These are phyloP conservation scores for Moxostoma hubbsi DNA, from an alignment of 2,797 vertebrate species.

Conservation along the genomic window DNA sequence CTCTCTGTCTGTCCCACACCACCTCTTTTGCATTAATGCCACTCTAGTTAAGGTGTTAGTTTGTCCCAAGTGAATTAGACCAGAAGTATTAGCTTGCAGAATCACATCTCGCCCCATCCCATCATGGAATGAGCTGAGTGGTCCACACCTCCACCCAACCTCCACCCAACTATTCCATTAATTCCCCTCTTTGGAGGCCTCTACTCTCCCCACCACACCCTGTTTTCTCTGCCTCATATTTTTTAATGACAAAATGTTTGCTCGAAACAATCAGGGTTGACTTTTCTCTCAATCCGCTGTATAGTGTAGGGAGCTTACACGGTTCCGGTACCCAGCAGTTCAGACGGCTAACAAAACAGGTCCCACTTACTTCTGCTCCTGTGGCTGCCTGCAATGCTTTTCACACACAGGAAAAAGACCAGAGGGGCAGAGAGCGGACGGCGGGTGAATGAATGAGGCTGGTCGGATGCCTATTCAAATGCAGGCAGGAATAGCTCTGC, in stretches of 20 bases:
- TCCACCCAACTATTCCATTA: slow-evolving; percentile 61
- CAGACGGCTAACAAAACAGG: slow-evolving; percentile 95
- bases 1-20: not conserved
- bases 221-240: slow-evolving; percentile 89
- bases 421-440: slow-evolving; percentile 70
- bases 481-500: slow-evolving; percentile 62
- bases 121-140: slow-evolving; percentile 82
- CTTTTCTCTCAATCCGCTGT: slow-evolving; percentile 87
- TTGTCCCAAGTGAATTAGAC: slow-evolving; percentile 70
- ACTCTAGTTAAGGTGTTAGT: slow-evolving; percentile 11
- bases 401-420: slow-evolving; percentile 86
- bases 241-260: slow-evolving; percentile 94
- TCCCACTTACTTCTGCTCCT: slow-evolving; percentile 87
- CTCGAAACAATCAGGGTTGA: slow-evolving; percentile 89
- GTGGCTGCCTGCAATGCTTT: slow-evolving; percentile 90
- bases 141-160: slow-evolving; percentile 83
- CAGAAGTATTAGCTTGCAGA: slow-evolving; percentile 87
- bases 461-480: slow-evolving; percentile 75
- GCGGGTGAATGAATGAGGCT: slow-evolving; percentile 82
- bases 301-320: slow-evolving; percentile 90
- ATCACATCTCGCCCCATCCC: slow-evolving; percentile 75
- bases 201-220: slow-evolving; percentile 80
- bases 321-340: slow-evolving; percentile 92
- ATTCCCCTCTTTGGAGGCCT: slow-evolving; percentile 81
- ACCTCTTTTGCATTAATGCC: not conserved